Evolutionary conservation across 2,113 vertebrate species (phyloP).

Genomic region (Paradisaea rubra): DNA sequence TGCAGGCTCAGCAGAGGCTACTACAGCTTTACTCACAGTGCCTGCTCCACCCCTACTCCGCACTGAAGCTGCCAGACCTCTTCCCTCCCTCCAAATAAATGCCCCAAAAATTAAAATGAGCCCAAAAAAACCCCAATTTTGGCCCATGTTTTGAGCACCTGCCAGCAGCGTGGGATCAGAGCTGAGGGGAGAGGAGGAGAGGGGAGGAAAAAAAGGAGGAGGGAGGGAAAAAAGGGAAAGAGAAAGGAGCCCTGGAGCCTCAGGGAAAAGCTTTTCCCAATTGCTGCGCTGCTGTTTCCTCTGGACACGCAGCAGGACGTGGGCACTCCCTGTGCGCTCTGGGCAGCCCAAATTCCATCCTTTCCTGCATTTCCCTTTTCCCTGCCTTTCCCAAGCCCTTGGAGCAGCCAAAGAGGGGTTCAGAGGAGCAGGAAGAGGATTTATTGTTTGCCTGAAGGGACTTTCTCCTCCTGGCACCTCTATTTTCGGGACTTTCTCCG

Average conservation of each 20-base stretch:
- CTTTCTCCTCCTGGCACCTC: not conserved
- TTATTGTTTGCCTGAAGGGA: not conserved
- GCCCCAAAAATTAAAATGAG: not conserved
- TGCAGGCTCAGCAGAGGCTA: not conserved
- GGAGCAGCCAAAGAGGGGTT: not conserved
- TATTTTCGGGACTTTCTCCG: not conserved
- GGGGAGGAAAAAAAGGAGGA: not conserved
- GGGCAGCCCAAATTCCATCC: not conserved
- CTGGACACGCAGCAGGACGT: not conserved
- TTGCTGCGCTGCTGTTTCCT: not conserved
- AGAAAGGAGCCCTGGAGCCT: not conserved
- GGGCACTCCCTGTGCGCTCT: not conserved
- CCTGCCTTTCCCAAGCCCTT: not conserved
- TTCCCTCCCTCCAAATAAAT: not conserved
- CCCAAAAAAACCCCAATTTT: not conserved
- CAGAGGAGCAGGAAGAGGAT: not conserved
- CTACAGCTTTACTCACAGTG: not conserved
- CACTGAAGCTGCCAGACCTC: not conserved
- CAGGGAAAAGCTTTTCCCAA: not conserved
- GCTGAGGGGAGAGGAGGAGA: not conserved
- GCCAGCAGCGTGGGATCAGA: not conserved
- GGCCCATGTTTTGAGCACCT: not conserved
- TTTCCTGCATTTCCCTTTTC: not conserved
- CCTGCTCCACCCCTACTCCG: not conserved
- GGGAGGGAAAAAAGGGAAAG: not conserved